Evolutionary conservation across 1,140 invertebrate species (phyloP).

Genomic region (Neuroterus valhalla): DNA sequence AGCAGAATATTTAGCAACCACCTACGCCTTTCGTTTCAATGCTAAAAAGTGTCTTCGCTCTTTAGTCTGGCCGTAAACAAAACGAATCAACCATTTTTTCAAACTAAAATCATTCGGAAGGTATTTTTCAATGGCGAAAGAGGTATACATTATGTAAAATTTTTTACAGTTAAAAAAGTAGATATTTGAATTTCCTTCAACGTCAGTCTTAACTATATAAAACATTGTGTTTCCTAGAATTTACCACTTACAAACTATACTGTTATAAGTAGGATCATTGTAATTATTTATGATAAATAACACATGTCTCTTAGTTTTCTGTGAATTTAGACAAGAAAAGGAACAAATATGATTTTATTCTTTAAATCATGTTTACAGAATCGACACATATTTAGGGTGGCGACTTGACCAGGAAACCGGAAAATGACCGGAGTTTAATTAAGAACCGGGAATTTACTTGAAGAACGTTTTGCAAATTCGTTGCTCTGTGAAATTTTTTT

Average conservation of each 20-base stretch:
- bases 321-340: conserved; percentile 1
- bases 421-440: too few relatives aligned
- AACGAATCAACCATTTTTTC: neutral
- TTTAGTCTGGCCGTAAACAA: neutral
- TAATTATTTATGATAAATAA: conserved; percentile 7
- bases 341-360: conserved; percentile 13
- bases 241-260: neutral
- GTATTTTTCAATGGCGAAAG: too few relatives aligned
- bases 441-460: too few relatives aligned
- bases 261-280: conserved; percentile 13
- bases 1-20: neutral
- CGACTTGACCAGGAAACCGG: too few relatives aligned
- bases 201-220: too few relatives aligned
- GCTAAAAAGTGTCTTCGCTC: neutral
- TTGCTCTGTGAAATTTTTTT: too few relatives aligned
- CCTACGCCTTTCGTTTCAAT: neutral
- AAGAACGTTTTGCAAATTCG: too few relatives aligned
- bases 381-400: too few relatives aligned
- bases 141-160: too few relatives aligned
- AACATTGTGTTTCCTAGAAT: neutral
- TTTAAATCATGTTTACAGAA: too few relatives aligned
- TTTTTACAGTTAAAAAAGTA: too few relatives aligned
- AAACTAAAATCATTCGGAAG: neutral
- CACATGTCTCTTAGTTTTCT: conserved; percentile 15
- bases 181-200: too few relatives aligned